Percentiles rank a stretch among this genome's conserved stretches.
These are phyloP conservation scores for Nebria salina DNA, from an alignment of 2,888 invertebrate genomes.

Conservation along the genomic window DNA sequence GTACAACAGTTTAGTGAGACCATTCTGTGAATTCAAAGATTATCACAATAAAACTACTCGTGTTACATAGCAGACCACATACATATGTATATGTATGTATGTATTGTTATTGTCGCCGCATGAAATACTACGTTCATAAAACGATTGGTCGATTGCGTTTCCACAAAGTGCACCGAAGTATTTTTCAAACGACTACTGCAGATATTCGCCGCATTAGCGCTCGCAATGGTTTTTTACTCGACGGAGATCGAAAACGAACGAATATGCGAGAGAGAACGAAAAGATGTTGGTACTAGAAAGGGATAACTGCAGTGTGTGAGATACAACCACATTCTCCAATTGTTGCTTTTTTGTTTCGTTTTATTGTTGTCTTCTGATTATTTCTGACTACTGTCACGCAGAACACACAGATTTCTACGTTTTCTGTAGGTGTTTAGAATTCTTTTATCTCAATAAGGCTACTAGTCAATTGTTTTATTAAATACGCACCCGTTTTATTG, in stretches of 20 bases:
- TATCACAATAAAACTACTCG: not conserved
- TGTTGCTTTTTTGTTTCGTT: slow-evolving; percentile 2
- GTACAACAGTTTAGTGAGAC: not conserved
- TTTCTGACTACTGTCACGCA: slow-evolving; percentile 2
- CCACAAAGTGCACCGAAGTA: slow-evolving; percentile 21
- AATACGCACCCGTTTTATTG: too few species aligned
- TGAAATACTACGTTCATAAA: not conserved
- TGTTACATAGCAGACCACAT: not conserved
- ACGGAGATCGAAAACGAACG: not conserved
- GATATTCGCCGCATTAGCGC: slow-evolving; percentile 7
- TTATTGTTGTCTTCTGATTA: slow-evolving; percentile 6
- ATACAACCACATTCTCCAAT: slow-evolving; percentile 16
- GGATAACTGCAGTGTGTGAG: slow-evolving; percentile 5
- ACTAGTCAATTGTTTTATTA: too few species aligned
- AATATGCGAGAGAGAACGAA: slow-evolving; percentile 12
- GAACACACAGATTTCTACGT: slow-evolving; percentile 2
- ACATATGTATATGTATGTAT: not conserved
- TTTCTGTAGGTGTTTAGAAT: slow-evolving; percentile 14
- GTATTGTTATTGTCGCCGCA: not conserved
- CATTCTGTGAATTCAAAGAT: not conserved
- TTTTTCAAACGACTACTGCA: slow-evolving; percentile 22
- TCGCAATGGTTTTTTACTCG: not conserved
- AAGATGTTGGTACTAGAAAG: slow-evolving; percentile 11
- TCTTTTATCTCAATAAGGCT: slow-evolving; percentile 8
- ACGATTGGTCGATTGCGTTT: not conserved